These are phyloP conservation scores for Anthopleura xanthogrammica DNA, from an alignment of 92 coral and sea anemone species.

Conservation along the genomic window DNA sequence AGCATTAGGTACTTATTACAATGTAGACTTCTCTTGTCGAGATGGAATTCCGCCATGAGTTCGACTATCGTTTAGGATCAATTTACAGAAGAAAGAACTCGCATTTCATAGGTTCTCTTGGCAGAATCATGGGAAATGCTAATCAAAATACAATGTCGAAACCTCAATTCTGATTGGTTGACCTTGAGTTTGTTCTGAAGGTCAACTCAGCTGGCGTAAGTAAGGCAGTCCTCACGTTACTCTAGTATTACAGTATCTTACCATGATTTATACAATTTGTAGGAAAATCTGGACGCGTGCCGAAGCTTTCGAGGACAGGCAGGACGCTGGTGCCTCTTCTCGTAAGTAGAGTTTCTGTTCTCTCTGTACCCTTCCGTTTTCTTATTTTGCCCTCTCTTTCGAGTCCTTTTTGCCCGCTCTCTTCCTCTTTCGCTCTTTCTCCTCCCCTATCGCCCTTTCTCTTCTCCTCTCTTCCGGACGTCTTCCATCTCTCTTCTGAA, in stretches of 20 bases:
- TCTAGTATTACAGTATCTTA: background rate
- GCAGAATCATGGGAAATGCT: too few relatives aligned
- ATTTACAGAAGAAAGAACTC: too few relatives aligned
- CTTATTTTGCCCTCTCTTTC: background rate
- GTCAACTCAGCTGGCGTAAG: conserved; percentile 47
- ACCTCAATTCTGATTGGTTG: too few relatives aligned
- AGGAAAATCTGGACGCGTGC: conserved; percentile 78
- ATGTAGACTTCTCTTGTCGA: too few relatives aligned
- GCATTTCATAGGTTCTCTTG: too few relatives aligned
- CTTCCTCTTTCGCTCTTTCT: background rate
- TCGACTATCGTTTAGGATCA: too few relatives aligned
- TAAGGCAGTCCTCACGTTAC: background rate
- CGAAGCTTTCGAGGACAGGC: conserved; percentile 73
- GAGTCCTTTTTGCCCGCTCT: too few relatives aligned
- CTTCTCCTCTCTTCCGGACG: background rate
- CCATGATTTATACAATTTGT: background rate
- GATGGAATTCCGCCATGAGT: too few relatives aligned
- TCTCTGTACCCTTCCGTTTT: background rate
- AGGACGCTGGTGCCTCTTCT: conserved; percentile 75
- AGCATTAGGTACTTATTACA: too few relatives aligned
- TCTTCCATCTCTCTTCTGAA: background rate
- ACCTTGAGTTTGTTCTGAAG: too few relatives aligned
- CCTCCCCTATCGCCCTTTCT: background rate
- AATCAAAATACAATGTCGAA: too few relatives aligned
- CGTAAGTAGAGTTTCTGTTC: conserved; percentile 47